Conservation (phyloP, 1,140 invertebrate species). For the Drosophila auraria region DNA sequence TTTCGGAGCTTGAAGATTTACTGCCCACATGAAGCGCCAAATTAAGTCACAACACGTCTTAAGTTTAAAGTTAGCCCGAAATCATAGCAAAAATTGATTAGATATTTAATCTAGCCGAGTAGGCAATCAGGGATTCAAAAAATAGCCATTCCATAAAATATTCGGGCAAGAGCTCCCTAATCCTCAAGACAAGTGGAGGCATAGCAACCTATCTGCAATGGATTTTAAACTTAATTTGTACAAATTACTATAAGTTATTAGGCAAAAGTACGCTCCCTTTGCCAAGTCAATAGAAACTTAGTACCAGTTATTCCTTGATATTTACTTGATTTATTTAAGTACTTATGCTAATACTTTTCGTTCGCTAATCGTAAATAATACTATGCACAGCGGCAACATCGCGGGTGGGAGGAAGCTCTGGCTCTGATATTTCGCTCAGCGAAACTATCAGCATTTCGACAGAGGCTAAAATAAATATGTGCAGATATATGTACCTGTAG, state of each 20-base stretch:
- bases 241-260: background rate
- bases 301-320: slow-evolving; percentile 2
- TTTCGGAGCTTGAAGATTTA: slow-evolving; percentile 20
- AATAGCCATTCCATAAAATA: slow-evolving; percentile 23
- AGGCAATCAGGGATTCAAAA: slow-evolving; percentile 13
- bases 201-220: background rate
- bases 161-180: background rate
- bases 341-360: slow-evolving; percentile 53
- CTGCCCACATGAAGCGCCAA: slow-evolving; percentile 14
- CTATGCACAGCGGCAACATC: slow-evolving; percentile 59
- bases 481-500: slow-evolving; percentile 29
- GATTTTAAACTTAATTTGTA: no score
- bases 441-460: slow-evolving; percentile 50
- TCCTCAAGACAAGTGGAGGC: background rate
- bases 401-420: slow-evolving; percentile 22
- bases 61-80: slow-evolving; percentile 2
- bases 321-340: slow-evolving; percentile 56
- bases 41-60: slow-evolving; percentile 14
- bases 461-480: slow-evolving; percentile 53
- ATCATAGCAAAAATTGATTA: slow-evolving; percentile 22
- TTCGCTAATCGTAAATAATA: slow-evolving; percentile 58
- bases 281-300: background rate
- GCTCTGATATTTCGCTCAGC: slow-evolving; percentile 43
- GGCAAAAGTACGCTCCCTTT: background rate
- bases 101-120: slow-evolving; percentile 19